Conservation (phyloP, 2,797 vertebrate species). For the Sternotherus odoratus region DNA sequence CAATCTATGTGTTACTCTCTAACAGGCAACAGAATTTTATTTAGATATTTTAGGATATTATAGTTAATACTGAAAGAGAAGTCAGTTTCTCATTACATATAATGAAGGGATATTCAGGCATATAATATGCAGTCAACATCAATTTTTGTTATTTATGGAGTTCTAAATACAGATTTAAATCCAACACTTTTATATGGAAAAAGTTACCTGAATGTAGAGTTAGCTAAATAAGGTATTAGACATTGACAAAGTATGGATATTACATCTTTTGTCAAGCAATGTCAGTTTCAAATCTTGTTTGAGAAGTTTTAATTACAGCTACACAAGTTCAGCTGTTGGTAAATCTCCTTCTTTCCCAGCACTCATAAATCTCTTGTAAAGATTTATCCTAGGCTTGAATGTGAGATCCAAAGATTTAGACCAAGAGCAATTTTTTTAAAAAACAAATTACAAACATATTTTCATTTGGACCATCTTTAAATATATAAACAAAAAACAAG, state of each 20-base stretch:
- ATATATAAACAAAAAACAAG: not conserved
- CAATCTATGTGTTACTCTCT: not conserved
- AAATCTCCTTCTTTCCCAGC: not conserved
- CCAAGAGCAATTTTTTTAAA: not conserved
- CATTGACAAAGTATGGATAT: not conserved
- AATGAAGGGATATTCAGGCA: not conserved
- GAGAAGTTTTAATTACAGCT: not conserved
- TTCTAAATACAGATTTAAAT: not conserved
- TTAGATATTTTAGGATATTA: not conserved
- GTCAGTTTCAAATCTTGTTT: not conserved
- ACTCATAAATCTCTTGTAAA: not conserved
- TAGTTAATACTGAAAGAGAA: not conserved
- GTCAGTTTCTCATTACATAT: not conserved
- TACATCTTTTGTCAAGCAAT: not conserved
- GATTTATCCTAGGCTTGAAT: not conserved
- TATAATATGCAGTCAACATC: not conserved
- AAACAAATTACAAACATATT: not conserved
- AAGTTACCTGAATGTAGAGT: not conserved
- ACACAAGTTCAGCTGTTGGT: not conserved
- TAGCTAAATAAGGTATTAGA: not conserved
- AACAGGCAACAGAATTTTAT: not conserved
- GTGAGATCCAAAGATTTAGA: not conserved
- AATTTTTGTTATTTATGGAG: rapidly evolving
- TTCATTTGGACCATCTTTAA: not conserved
- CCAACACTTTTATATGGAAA: not conserved